Base-by-base conservation (phyloP, 1,140 invertebrate species). In the Zaprionus lachaisei region DNA sequence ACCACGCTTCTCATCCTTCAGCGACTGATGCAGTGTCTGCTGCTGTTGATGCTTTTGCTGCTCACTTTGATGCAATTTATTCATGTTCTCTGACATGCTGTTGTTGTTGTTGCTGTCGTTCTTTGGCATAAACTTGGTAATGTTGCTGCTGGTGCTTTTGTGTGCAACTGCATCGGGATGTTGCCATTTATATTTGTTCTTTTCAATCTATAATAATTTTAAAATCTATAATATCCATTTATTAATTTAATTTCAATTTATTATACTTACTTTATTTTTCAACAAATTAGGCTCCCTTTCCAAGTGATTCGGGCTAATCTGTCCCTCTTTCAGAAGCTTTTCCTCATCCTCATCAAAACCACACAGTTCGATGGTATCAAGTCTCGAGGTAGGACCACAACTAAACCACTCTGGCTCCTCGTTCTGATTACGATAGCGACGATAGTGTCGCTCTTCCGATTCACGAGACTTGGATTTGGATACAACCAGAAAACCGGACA, bases 331-430 rank as follows among this genome's bases (percentile, higher is more conserved):
- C 0, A 77, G 38, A 70, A 80, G 57, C 54, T 61, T 72, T 7
- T 90, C 91, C 47, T 90, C 91, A 2, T 91, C 91, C 62, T 92
- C 91, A 64, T 91, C 89, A 37, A 92, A 92, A 4, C 91, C 91
- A 66, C 89, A 92, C 61, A 92, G 41, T 62, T 92, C 91, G 17
- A 92, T 92, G 5, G 91, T 92, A 57, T 92, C 91, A 24, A 92
- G 66, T 51, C 91, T 69, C 4, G 91, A 92, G 31, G 91, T 92
- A 4, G 91, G 91, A 12, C 91, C 91, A 72, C 91, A 92, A 58
- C 91, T 92, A 41, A 92, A 92, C 91, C 91, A 92, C 51, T 92
- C 91, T 0, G 91, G 91, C 51, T 92, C 91, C 14, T 92, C 91
- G 58, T 69, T 92, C 31, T 80, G 79, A 61, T 92, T 91, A 56